phyloP scores from a whole-genome alignment of 2,888 invertebrate genomes.

The Desoria tigrina region DNA sequence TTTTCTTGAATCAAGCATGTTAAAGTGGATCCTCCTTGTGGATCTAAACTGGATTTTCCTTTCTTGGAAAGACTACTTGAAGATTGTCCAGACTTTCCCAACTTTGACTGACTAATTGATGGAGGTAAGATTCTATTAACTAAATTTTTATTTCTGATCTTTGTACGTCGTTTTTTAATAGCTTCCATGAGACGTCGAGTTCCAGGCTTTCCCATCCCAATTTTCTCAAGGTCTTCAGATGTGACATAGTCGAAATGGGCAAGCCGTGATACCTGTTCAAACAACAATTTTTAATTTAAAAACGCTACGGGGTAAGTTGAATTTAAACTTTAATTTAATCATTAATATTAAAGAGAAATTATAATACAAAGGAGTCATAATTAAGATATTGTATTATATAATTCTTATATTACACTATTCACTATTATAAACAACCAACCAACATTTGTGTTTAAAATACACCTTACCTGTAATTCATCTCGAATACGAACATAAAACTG shows the following conservation, averaged over 20 bases:
- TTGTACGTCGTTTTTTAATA: slow-evolving; percentile 81
- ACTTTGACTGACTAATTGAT: slow-evolving; percentile 43
- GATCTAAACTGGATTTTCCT: slow-evolving; percentile 27
- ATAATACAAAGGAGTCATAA: neutral
- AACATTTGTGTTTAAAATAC: neutral
- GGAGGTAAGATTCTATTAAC: slow-evolving; percentile 72
- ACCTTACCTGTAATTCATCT: slow-evolving; percentile 80
- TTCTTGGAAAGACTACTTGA: slow-evolving; percentile 26
- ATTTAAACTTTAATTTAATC: neutral
- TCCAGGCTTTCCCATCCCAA: slow-evolving; percentile 92
- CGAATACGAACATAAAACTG: slow-evolving; percentile 86
- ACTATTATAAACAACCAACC: neutral
- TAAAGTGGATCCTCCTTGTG: slow-evolving; percentile 34
- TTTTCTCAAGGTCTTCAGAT: slow-evolving; percentile 87
- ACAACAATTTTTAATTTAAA: too few relatives aligned
- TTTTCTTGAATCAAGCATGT: slow-evolving; percentile 54
- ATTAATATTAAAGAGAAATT: too few relatives aligned
- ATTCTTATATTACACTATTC: neutral
- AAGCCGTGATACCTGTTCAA: slow-evolving; percentile 84
- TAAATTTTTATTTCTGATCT: slow-evolving; percentile 78
- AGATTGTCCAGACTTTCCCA: slow-evolving; percentile 34
- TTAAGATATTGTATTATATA: neutral
- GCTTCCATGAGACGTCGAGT: slow-evolving; percentile 86
- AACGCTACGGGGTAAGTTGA: slow-evolving; percentile 4
- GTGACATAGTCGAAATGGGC: slow-evolving; percentile 98